phyloP scores from a whole-genome alignment of 2,888 invertebrate genomes.

The Malthinus flaveolus region DNA sequence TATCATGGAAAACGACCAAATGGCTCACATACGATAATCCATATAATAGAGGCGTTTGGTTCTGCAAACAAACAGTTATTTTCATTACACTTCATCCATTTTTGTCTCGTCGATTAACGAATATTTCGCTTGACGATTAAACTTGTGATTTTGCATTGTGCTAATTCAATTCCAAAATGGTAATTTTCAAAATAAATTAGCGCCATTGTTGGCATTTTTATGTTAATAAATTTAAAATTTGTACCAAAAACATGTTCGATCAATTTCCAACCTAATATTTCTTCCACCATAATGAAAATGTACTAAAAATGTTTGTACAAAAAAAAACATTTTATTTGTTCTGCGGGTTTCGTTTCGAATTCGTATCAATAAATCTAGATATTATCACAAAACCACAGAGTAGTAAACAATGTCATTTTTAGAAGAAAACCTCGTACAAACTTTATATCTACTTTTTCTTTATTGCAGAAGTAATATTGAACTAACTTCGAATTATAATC shows the following conservation, averaged over 20 bases:
- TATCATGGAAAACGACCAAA: slow-evolving; percentile 30
- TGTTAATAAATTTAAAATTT: not conserved
- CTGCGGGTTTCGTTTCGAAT: not conserved
- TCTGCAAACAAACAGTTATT: slow-evolving; percentile 23
- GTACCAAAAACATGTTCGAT: not conserved
- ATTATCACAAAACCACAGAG: slow-evolving; percentile 6
- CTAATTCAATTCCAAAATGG: slow-evolving; percentile 7
- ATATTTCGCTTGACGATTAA: slow-evolving; percentile 11
- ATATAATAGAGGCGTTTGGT: slow-evolving; percentile 20
- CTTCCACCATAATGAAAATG: slow-evolving; percentile 14
- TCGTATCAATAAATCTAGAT: slow-evolving; percentile 6
- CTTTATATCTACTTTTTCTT: slow-evolving; percentile 2
- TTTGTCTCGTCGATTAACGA: slow-evolving; percentile 13
- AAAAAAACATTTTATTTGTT: slow-evolving; percentile 1
- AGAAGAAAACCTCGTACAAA: not conserved
- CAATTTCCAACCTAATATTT: slow-evolving; percentile 16
- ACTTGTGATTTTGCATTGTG: slow-evolving; percentile 5
- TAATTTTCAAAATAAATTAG: slow-evolving; percentile 6
- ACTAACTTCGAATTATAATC: no score
- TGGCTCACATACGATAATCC: slow-evolving; percentile 35
- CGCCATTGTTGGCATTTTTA: not conserved
- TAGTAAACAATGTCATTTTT: slow-evolving; percentile 5
- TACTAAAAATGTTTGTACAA: slow-evolving; percentile 6
- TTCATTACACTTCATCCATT: slow-evolving; percentile 18
- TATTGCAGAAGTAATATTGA: not conserved